phyloP scores from a whole-genome alignment of 2,113 vertebrate genomes.

The Tyto alba region DNA sequence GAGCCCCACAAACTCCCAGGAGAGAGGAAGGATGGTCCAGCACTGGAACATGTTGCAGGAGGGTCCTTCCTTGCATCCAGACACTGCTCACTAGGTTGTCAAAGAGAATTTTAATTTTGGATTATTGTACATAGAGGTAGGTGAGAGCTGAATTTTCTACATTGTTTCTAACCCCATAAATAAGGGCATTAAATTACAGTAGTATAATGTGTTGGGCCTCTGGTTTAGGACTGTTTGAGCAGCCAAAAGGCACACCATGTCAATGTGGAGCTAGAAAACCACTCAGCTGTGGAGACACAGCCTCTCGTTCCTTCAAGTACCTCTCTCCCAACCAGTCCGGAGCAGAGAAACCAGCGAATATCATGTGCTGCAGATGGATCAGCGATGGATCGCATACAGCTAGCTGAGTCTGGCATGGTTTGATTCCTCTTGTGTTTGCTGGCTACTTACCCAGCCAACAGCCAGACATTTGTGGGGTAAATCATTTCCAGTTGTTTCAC shows the following conservation, averaged over 20 bases:
- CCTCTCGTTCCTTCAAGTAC: conserved; percentile 22
- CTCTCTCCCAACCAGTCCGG: conserved; percentile 47
- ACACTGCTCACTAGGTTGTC: background rate
- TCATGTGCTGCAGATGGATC: conserved; percentile 63
- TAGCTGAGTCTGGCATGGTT: conserved; percentile 56
- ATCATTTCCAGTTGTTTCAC: conserved; percentile 66
- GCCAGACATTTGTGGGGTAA: conserved; percentile 61
- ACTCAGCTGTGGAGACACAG: conserved; percentile 35
- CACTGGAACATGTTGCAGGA: background rate
- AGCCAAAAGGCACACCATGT: conserved; percentile 34
- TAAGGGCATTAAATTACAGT: background rate
- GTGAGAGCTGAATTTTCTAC: background rate
- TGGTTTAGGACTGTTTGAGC: background rate
- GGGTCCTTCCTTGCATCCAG: background rate
- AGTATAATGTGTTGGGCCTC: background rate
- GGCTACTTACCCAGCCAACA: conserved; percentile 61
- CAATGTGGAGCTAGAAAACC: background rate
- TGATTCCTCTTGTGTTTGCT: conserved; percentile 56
- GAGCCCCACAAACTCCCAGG: background rate
- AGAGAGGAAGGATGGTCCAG: background rate
- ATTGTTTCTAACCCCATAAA: background rate
- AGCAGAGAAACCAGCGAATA: conserved; percentile 47
- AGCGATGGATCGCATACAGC: conserved; percentile 4
- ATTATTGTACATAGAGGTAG: background rate
- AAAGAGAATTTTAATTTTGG: background rate